Percentiles rank a stretch among this genome's conserved stretches.
Conservation (phyloP, 37 sponge, comb jelly and placozoan genomes). For the Ephydatia muelleri region DNA sequence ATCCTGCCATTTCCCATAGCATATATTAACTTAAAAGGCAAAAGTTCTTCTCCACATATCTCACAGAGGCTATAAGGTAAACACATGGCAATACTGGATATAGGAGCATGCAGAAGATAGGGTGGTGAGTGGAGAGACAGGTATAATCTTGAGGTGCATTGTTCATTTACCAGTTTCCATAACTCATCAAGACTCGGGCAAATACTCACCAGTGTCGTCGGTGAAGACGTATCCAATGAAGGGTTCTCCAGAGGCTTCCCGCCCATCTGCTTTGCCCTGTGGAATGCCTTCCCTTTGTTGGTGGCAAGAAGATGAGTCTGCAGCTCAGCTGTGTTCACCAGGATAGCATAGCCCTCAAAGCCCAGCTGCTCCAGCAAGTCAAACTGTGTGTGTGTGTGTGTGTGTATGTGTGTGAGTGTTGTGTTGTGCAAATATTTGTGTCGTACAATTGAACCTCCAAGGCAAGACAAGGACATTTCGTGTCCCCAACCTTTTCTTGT, state of each 20-base stretch:
- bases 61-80: too few species aligned
- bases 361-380: constrained; percentile 85
- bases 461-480: too few species aligned
- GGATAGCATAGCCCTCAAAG: constrained; percentile 80
- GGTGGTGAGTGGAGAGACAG: too few species aligned
- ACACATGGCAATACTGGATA: too few species aligned
- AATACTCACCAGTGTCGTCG: constrained; percentile 52
- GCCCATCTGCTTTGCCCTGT: constrained; percentile 60
- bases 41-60: too few species aligned
- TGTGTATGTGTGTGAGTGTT: neutral
- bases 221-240: constrained; percentile 88
- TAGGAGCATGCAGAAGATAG: too few species aligned
- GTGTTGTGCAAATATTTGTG: too few species aligned
- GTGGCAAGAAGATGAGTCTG: constrained; percentile 81
- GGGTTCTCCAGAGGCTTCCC: constrained; percentile 89
- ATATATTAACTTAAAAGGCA: too few species aligned
- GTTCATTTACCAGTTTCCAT: too few species aligned
- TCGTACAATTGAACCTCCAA: too few species aligned
- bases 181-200: neutral
- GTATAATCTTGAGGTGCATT: neutral
- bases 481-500: constrained; percentile 77
- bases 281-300: constrained; percentile 70
- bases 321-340: constrained; percentile 80
- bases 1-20: too few species aligned
- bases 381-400: constrained; percentile 39